phyloP scores from a whole-genome alignment of 2,113 vertebrate genomes.

The Dasypus novemcinctus region DNA sequence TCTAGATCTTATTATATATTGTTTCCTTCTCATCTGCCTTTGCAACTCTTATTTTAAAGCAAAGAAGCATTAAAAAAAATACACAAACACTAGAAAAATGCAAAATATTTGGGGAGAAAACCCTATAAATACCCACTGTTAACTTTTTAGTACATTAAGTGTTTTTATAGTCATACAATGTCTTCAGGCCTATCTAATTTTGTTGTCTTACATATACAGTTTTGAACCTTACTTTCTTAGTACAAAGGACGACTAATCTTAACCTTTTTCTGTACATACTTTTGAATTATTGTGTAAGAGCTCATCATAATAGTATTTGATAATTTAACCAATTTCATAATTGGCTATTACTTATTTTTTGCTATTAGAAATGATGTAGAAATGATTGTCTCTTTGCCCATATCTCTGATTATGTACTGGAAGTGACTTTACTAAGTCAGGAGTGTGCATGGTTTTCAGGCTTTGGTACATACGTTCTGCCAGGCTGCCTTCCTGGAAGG shows the following conservation, averaged over 20 bases:
- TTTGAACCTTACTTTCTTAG: not conserved
- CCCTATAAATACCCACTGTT: not conserved
- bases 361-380: not conserved
- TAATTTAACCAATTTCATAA: not conserved
- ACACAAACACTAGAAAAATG: slow-evolving; percentile 6
- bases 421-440: not conserved
- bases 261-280: not conserved
- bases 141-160: not conserved
- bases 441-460: not conserved
- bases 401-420: not conserved
- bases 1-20: not conserved
- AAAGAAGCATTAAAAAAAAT: not conserved
- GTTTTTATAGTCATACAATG: not conserved
- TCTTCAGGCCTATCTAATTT: not conserved
- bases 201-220: not conserved
- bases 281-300: not conserved
- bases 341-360: slow-evolving; percentile 20
- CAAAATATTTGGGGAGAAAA: slow-evolving; percentile 4
- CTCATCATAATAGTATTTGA: not conserved
- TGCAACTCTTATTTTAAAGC: not conserved
- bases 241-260: not conserved
- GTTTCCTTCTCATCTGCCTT: not conserved
- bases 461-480: not conserved
- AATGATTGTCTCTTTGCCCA: not conserved
- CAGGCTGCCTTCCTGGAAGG: not conserved